Base-by-base conservation (phyloP, 2,797 vertebrate species). In the Okamejei kenojei region DNA sequence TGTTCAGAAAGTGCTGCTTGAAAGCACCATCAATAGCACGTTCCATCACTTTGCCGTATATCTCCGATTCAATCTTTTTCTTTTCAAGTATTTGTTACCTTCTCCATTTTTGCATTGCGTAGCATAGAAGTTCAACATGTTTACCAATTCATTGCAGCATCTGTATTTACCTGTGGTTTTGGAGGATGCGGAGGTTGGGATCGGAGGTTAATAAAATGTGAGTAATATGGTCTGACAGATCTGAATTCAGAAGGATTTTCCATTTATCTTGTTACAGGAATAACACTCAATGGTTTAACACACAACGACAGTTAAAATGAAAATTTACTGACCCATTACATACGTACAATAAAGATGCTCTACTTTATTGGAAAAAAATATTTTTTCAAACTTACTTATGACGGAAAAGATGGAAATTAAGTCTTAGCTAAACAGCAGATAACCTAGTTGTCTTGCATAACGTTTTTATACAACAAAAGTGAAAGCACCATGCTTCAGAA, bases 151-250 rank as follows among this genome's bases (percentile, higher is more conserved):
- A 84, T 5, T 84, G 54, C 13, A 26, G 3, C 54, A 82, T 26
- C 77, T n/a, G 29, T 84, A 15, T 19, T 19, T 13, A 17, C 68
- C 68, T 71, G 68, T 71, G 68, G 68, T 17, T 71, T 71, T 71
- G 32, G 21, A 32, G 76, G 23, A 32, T 29, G 86, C 19, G 77
- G 21, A 32, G 76, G 23, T 10, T 29, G 86, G 8, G 93, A 78
- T 93, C 93, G 94, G 93, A 93, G 93, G 94, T 94, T 96, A 96
- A 96, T 96, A 94, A 95, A 95, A 95, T 95, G 95, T 96, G 97
- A 97, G 95, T 95, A 96, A 97, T 96, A 94, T 81, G 93, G 94
- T 95, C 93, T 96, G 96, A 97, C 96, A 95, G 95, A 95, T 94
- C 94, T 94, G 94, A 95, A 32, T 23, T 90, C 35, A 13, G 38